Evolutionary conservation across 2,888 invertebrate species (phyloP).

Genomic region (Euproctis similis): DNA sequence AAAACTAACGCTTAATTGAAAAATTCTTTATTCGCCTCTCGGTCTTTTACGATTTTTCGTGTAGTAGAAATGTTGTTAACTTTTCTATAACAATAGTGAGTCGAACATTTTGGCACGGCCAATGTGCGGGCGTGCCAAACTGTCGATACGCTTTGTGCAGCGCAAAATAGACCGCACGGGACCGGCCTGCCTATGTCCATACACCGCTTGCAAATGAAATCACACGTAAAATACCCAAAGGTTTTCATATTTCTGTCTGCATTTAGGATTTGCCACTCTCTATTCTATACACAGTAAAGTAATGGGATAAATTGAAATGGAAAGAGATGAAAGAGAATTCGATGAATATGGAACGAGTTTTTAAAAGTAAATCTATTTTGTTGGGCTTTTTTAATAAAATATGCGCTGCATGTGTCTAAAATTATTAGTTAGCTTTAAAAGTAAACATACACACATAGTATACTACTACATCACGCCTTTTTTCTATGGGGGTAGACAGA

Average conservation of each 20-base stretch:
- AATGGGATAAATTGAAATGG: neutral
- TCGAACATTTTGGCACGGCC: conserved; percentile 36
- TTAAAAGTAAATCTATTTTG: no score
- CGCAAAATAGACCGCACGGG: conserved; percentile 38
- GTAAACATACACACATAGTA: no score
- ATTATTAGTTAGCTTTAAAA: no score
- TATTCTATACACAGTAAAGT: no score
- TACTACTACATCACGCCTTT: no score
- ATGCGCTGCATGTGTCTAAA: no score
- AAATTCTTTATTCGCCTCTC: conserved; percentile 27
- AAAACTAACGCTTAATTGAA: conserved; percentile 29
- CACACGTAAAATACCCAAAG: conserved; percentile 25
- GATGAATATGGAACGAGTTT: neutral
- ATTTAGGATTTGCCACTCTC: conserved; percentile 5
- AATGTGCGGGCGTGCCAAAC: conserved; percentile 45
- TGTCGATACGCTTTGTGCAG: conserved; percentile 41
- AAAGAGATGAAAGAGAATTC: neutral
- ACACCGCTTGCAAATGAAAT: conserved; percentile 25
- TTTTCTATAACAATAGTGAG: conserved; percentile 40
- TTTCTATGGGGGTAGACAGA: no score
- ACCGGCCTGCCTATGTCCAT: conserved; percentile 16
- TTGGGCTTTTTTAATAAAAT: no score
- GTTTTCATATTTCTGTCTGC: conserved; percentile 14
- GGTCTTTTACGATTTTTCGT: conserved; percentile 28
- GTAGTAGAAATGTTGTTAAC: conserved; percentile 45